A percentile compares a stretch with the other conserved stretches of the same genome.
These are phyloP conservation scores for Chrysemys picta DNA, from an alignment of 2,113 vertebrate genomes.

Conservation along the genomic window DNA sequence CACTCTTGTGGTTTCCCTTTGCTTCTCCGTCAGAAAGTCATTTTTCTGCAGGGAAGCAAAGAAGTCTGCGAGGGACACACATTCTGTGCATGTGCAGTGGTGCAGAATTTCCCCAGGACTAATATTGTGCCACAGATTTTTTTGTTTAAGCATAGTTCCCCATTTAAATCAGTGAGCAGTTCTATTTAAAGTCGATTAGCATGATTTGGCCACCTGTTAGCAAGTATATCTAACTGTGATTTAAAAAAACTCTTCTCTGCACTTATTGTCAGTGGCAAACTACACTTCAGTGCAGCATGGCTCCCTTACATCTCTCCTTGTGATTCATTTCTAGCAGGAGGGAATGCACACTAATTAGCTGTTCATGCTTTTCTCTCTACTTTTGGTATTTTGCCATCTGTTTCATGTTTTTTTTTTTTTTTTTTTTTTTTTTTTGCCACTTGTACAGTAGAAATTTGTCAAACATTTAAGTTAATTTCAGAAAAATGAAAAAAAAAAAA, in stretches of 20 bases:
- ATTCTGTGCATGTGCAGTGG: too few species aligned
- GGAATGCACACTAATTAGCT: fast-evolving
- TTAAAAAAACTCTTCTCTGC: not conserved
- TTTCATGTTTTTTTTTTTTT: not conserved
- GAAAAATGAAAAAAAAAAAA: not conserved
- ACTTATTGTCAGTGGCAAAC: not conserved
- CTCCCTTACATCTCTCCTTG: not conserved
- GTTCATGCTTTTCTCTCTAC: not conserved
- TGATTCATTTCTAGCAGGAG: not conserved
- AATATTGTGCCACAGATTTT: not conserved
- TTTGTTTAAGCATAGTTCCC: not conserved
- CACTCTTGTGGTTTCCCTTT: too few species aligned
- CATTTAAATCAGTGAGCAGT: not conserved
- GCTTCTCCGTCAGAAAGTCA: too few species aligned
- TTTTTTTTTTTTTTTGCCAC: not conserved
- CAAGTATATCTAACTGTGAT: not conserved
- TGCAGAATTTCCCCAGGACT: too few species aligned
- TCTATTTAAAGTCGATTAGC: not conserved
- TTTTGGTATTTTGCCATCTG: not conserved
- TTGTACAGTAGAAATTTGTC: fast-evolving
- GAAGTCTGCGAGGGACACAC: too few species aligned
- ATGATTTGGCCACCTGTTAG: not conserved
- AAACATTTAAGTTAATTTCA: not conserved
- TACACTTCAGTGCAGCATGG: fast-evolving
- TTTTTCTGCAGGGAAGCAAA: too few species aligned